Evolutionary conservation across 2,888 invertebrate genomes (phyloP).

Genomic region (Endotricha flammealis): DNA sequence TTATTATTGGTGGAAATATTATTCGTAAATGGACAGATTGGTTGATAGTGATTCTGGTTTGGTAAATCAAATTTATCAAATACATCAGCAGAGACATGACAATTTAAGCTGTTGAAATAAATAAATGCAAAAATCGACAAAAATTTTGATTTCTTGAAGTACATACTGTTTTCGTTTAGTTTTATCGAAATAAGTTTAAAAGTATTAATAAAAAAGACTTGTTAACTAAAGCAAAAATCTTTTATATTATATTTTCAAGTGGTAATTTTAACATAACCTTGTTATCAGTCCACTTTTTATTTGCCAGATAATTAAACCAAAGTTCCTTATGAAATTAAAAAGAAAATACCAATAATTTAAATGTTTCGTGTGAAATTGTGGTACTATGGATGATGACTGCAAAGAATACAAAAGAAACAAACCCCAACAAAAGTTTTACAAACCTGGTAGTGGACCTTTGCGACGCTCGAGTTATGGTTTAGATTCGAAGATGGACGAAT

Average conservation of each 20-base stretch:
- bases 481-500: constrained; percentile 77
- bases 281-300: constrained; percentile 28
- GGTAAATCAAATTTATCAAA: neutral
- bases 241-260: constrained; percentile 27
- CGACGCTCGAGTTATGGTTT: constrained; percentile 81
- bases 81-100: constrained; percentile 11
- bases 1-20: neutral
- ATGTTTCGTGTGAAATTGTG: constrained; percentile 38
- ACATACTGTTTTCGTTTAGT: neutral
- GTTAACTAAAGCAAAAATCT: too few species aligned
- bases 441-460: constrained; percentile 87
- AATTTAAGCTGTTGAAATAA: constrained; percentile 10
- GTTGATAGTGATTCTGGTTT: neutral
- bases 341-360: constrained; percentile 40
- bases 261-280: constrained; percentile 53
- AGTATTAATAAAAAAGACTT: too few species aligned
- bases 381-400: constrained; percentile 76
- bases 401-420: constrained; percentile 80
- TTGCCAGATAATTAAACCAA: constrained; percentile 18
- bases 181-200: neutral
- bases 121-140: constrained; percentile 16
- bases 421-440: constrained; percentile 84
- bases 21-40: neutral
- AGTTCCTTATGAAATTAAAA: constrained; percentile 18
- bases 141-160: constrained; percentile 7